phyloP scores from a whole-genome alignment of 2,113 vertebrate species.

The Bettongia penicillata region DNA sequence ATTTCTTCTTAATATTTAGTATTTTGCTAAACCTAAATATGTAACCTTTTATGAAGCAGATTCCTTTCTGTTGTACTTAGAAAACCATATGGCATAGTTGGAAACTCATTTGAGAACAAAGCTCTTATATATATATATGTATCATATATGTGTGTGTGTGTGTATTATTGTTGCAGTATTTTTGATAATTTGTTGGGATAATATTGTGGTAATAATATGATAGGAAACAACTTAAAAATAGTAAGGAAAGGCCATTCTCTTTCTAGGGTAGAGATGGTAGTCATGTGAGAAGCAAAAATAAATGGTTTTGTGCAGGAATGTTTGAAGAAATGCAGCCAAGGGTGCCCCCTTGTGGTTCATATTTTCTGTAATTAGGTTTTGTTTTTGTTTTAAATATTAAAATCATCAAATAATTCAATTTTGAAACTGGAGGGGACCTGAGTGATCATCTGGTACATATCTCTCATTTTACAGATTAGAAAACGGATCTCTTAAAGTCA shows the following conservation, averaged over 20 bases:
- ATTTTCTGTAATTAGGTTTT: slow-evolving; percentile 13
- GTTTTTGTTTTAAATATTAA: background rate
- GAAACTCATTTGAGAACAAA: slow-evolving; percentile 45
- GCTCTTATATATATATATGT: slow-evolving; percentile 2
- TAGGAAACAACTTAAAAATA: slow-evolving; percentile 49
- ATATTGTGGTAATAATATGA: slow-evolving; percentile 45
- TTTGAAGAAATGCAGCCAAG: slow-evolving; percentile 67
- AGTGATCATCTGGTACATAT: background rate
- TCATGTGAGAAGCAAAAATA: slow-evolving; percentile 69
- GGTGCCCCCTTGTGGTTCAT: slow-evolving; percentile 81
- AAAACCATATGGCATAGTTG: slow-evolving; percentile 1
- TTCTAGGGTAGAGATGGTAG: slow-evolving; percentile 62
- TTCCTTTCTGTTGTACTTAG: slow-evolving; percentile 38
- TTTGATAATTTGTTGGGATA: slow-evolving; percentile 38
- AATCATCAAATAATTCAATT: background rate
- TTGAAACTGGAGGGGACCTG: background rate
- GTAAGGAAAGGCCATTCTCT: slow-evolving; percentile 71
- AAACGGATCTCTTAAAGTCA: background rate
- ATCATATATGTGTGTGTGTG: too few species aligned
- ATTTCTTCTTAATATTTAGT: slow-evolving; percentile 21
- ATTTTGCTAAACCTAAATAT: slow-evolving; percentile 34
- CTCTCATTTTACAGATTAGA: background rate
- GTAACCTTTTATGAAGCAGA: slow-evolving; percentile 46
- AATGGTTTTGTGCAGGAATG: slow-evolving; percentile 45
- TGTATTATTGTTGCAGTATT: background rate